Evolutionary conservation across 2,797 vertebrate genomes (phyloP).

Genomic region (Scolopax rusticola): DNA sequence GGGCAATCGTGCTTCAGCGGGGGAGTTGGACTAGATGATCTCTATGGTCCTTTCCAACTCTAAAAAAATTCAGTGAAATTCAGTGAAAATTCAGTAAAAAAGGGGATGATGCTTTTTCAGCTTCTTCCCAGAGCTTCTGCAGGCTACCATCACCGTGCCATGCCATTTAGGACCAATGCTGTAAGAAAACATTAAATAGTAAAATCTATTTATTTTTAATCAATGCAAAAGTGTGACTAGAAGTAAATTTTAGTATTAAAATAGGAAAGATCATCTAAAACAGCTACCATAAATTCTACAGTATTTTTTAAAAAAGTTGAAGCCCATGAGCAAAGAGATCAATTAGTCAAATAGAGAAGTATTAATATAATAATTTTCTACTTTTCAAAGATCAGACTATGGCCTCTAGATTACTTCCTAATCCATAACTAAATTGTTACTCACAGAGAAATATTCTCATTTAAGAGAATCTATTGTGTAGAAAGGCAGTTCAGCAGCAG

Average conservation of each 20-base stretch:
- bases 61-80: no score
- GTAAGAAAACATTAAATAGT: not conserved
- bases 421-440: not conserved
- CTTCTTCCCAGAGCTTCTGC: not conserved
- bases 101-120: not conserved
- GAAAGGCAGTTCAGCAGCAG: not conserved
- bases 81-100: not conserved
- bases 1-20: no score
- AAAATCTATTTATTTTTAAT: not conserved
- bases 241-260: not conserved
- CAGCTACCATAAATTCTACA: not conserved
- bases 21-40: no score
- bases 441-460: not conserved
- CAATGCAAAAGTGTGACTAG: not conserved
- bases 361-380: not conserved
- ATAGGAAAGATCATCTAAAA: not conserved
- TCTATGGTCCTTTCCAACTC: no score
- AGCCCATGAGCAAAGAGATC: not conserved
- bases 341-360: constrained; percentile 9
- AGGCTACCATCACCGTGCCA: not conserved
- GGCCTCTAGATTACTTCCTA: not conserved
- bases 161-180: not conserved
- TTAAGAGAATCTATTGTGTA: not conserved
- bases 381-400: not conserved
- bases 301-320: not conserved